Evolutionary conservation across 2,797 vertebrate genomes (phyloP), one percentile per base, ranked within the genome.

Genomic region (Mormyrus proboscirostris): DNA sequence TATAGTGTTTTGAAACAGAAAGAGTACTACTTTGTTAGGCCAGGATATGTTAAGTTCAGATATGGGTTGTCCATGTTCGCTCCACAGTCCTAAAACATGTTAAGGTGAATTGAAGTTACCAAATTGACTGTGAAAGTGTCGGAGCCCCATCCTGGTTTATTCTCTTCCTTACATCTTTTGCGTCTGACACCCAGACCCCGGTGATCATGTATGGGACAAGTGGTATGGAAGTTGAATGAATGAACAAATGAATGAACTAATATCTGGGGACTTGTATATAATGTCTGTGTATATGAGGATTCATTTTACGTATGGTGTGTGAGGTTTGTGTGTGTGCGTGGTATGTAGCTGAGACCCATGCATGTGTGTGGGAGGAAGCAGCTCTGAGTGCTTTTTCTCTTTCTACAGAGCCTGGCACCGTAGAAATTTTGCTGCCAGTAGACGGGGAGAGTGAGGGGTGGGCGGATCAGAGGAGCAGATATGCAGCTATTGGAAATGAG

Each of bases 401-500:
- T 47, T 51, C 91, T 41, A 97, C 97, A 97, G 97, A 96, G 95
- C 93, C 95, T 91, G 95, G 96, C 95, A 95, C 95, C 97, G 96
- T 96, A 97, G 96, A 57, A 33, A 69, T 47, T 4, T 55, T 10
- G 83, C n/a, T 69, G 19, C 44, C 55, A 49, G 25, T 38, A 86
- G 59, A 38, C 10, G 8, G 83, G 49, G 88, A 22, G 29, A 89
- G 88, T 33, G 82, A 47, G 57, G 25, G 83, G 47, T 50, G 25
- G 83, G 29, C 29, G 7, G 88, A 50, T 33, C 47, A 82, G 93
- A 92, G 95, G 95, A 95, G 95, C 95, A 94, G 95, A 84, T 97
- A 96, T 96, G 96, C 97, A 96, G 95, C 93, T 95, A 87, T 87
- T 51, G 86, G 53, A 87, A 44, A 59, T 87, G 86, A 87, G 86